Conservation (phyloP, 35 echinoderm and acorn worm genomes). For the Apostichopus parvimensis region DNA sequence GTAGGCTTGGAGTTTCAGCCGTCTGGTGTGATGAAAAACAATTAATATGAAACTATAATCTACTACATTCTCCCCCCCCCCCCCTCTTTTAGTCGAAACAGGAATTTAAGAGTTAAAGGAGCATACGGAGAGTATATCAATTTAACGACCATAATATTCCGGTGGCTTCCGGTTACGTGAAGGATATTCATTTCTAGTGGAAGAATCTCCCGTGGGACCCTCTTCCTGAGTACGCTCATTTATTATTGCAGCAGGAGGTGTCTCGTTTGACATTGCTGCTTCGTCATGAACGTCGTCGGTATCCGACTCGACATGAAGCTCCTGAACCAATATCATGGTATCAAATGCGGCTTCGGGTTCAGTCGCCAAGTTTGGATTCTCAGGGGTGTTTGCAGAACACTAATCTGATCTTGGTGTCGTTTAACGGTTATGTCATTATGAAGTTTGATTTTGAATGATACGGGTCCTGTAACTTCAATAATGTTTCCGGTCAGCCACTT, state of each 20-base stretch:
- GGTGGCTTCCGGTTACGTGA: neutral
- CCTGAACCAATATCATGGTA: neutral
- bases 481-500: constrained; percentile 50
- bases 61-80: no score
- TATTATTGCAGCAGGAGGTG: neutral
- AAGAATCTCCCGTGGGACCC: neutral
- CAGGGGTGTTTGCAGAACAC: neutral
- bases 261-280: neutral
- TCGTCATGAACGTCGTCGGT: neutral
- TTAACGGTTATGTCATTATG: neutral
- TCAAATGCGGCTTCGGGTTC: neutral
- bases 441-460: constrained; percentile 41
- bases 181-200: neutral
- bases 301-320: neutral
- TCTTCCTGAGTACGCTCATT: neutral
- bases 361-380: neutral
- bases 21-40: neutral
- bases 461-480: constrained; percentile 3
- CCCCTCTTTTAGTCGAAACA: neutral
- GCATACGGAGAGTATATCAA: neutral
- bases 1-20: neutral
- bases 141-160: neutral
- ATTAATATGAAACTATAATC: neutral
- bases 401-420: constrained; percentile 46
- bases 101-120: neutral